Conservation (phyloP, 2,113 vertebrate genomes). For the Callorhinus ursinus region DNA sequence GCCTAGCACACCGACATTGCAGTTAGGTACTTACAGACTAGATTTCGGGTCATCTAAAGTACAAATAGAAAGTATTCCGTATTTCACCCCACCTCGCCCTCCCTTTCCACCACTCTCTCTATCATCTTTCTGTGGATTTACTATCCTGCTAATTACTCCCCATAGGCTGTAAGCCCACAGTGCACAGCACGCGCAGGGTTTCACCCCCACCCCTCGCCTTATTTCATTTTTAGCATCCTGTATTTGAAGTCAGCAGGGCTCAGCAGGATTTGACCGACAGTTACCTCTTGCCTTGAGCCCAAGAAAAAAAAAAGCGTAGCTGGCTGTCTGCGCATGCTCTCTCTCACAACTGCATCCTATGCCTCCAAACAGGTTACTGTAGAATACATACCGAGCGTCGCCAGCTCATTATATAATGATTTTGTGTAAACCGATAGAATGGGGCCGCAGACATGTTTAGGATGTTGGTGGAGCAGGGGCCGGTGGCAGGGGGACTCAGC, state of each 20-base stretch:
- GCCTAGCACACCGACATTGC: neutral
- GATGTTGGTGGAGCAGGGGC: neutral
- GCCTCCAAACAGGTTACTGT: conserved; percentile 79
- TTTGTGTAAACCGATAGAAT: conserved; percentile 51
- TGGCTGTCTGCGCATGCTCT: conserved; percentile 84
- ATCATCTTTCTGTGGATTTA: neutral
- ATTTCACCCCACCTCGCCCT: neutral
- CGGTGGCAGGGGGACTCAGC: rapidly evolving
- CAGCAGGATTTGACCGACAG: conserved; percentile 87
- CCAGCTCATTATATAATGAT: conserved; percentile 79
- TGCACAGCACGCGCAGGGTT: neutral
- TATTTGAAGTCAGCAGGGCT: conserved; percentile 79
- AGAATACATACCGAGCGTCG: conserved; percentile 55
- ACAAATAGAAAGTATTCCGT: neutral
- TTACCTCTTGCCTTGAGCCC: conserved; percentile 87
- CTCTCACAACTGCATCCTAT: conserved; percentile 80
- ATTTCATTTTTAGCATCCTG: conserved; percentile 82
- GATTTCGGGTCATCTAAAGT: neutral
- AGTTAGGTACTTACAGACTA: neutral
- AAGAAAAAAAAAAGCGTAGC: conserved; percentile 77
- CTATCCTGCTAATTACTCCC: conserved; percentile 20
- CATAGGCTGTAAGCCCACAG: neutral
- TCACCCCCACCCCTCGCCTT: neutral
- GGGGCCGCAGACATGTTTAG: neutral
- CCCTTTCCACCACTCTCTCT: too few species aligned